Conservation (phyloP, 2,797 vertebrate genomes). For the Neostethus bicornis region DNA sequence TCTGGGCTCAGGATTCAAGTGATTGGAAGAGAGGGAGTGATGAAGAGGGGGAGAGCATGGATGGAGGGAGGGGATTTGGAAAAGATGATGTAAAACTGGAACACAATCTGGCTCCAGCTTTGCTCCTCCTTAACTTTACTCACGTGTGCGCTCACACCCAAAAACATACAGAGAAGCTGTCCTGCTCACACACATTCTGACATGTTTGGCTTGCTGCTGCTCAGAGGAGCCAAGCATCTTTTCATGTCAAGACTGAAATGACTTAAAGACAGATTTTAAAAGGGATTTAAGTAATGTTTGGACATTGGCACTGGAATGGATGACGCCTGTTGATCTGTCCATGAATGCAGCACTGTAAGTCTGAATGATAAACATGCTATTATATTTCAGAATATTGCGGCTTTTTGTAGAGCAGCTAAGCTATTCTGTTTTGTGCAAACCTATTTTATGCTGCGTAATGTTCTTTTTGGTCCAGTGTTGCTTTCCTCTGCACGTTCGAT, state of each 20-base stretch:
- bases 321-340: slow-evolving; percentile 63
- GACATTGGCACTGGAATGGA: slow-evolving; percentile 51
- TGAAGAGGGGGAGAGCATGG: slow-evolving; percentile 10
- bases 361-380: neutral
- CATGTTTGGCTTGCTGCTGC: slow-evolving; percentile 25
- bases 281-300: slow-evolving; percentile 1
- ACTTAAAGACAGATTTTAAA: slow-evolving; percentile 17
- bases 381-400: neutral
- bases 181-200: slow-evolving; percentile 33
- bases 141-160: slow-evolving; percentile 49
- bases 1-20: slow-evolving; percentile 27
- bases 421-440: neutral
- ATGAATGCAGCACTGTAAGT: slow-evolving; percentile 57
- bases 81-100: slow-evolving; percentile 81
- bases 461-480: slow-evolving; percentile 1
- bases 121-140: slow-evolving; percentile 70
- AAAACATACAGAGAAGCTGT: slow-evolving; percentile 25
- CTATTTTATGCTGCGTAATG: neutral
- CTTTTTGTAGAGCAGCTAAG: neutral
- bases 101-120: slow-evolving; percentile 58
- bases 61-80: slow-evolving; percentile 3
- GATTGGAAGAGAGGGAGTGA: slow-evolving; percentile 49
- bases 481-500: slow-evolving; percentile 8
- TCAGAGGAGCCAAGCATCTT: slow-evolving; percentile 16
- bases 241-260: slow-evolving; percentile 19